These are phyloP conservation scores for Sinocyclocheilus maitianheensis DNA, from an alignment of 2,113 vertebrate genomes.

Conservation along the genomic window DNA sequence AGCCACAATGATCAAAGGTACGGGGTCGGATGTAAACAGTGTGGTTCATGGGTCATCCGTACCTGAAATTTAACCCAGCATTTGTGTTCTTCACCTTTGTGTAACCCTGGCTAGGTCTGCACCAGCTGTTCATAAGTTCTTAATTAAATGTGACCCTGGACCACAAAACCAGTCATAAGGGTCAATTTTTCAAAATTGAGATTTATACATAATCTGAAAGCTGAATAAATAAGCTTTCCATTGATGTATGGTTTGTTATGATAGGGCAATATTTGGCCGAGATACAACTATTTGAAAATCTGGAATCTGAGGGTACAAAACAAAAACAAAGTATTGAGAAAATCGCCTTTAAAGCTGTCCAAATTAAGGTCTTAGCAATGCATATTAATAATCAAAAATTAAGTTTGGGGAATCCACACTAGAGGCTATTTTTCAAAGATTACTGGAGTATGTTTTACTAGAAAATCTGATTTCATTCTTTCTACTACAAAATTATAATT, in stretches of 20 bases:
- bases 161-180: too few relatives aligned
- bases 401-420: neutral
- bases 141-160: neutral
- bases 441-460: neutral
- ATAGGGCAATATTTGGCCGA: too few relatives aligned
- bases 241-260: too few relatives aligned
- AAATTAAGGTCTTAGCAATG: too few relatives aligned
- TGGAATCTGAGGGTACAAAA: too few relatives aligned
- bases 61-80: neutral
- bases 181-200: too few relatives aligned
- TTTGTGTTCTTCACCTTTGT: neutral
- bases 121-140: neutral
- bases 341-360: too few relatives aligned
- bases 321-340: too few relatives aligned
- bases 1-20: constrained; percentile 8
- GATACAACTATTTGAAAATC: too few relatives aligned
- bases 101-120: neutral
- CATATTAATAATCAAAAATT: too few relatives aligned
- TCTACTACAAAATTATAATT: neutral
- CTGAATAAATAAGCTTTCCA: too few relatives aligned
- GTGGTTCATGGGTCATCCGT: constrained; percentile 3
- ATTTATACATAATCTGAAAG: too few relatives aligned
- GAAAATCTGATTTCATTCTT: neutral
- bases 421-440: neutral
- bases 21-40: neutral